Conservation (phyloP, 2,888 invertebrate species). For the Napeogenes sylphis region DNA sequence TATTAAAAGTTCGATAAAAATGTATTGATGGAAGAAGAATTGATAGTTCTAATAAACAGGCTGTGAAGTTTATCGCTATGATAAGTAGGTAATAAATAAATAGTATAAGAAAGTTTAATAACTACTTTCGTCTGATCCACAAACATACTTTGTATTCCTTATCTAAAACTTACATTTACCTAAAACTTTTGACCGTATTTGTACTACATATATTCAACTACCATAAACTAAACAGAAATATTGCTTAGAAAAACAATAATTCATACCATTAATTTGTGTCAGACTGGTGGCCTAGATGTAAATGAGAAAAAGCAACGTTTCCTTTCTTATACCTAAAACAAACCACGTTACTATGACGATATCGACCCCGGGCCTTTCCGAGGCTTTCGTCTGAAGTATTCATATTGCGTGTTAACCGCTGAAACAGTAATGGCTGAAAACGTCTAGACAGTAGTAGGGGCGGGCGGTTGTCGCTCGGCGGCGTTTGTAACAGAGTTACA, state of each 20-base stretch:
- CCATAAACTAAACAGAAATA: slow-evolving; percentile 11
- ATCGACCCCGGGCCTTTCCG: slow-evolving; percentile 75
- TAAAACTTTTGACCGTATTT: too few species aligned
- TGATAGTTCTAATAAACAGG: too few species aligned
- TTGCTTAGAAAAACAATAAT: slow-evolving; percentile 16
- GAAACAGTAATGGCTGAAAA: slow-evolving; percentile 64
- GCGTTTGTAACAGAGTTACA: slow-evolving; percentile 12
- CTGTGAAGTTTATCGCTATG: too few species aligned
- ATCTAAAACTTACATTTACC: too few species aligned
- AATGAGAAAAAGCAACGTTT: slow-evolving; percentile 63
- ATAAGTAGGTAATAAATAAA: too few species aligned
- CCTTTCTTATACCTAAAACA: slow-evolving; percentile 66
- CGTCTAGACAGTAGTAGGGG: slow-evolving; percentile 28
- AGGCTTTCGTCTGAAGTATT: slow-evolving; percentile 68
- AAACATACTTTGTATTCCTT: too few species aligned
- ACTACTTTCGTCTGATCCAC: too few species aligned
- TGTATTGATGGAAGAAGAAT: too few species aligned
- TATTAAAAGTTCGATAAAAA: too few species aligned
- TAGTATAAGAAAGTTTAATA: too few species aligned
- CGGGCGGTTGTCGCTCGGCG: slow-evolving; percentile 15
- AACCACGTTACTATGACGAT: slow-evolving; percentile 69
- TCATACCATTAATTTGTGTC: slow-evolving; percentile 47
- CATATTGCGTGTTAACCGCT: slow-evolving; percentile 68
- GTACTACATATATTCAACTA: background rate
- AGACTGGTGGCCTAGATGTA: slow-evolving; percentile 68